Percentiles rank a stretch among this genome's conserved stretches.
Evolutionary conservation across 2,888 invertebrate genomes (phyloP).

Genomic region (Tenodera sinensis): DNA sequence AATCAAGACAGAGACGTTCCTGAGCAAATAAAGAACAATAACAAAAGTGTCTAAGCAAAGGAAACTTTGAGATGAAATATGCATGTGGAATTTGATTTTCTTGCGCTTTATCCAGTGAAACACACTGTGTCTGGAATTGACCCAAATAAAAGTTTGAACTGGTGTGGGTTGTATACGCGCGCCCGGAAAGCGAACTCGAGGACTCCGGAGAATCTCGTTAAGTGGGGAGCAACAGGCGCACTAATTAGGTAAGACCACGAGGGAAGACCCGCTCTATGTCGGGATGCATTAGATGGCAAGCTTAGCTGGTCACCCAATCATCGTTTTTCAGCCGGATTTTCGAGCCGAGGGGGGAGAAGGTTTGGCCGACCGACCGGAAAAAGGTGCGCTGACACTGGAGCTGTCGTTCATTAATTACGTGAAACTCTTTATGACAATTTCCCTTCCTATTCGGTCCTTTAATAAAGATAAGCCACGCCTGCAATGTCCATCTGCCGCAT

Average conservation of each 20-base stretch:
- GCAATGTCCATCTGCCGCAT: not conserved
- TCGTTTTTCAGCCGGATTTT: not conserved
- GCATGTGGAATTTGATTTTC: no score
- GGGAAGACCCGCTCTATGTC: not conserved
- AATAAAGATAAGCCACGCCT: not conserved
- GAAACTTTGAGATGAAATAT: no score
- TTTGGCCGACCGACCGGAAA: not conserved
- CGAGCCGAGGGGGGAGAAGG: not conserved
- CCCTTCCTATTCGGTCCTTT: not conserved
- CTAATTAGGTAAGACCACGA: not conserved
- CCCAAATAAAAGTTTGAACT: not conserved
- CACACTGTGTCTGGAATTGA: not conserved
- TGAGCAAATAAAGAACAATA: no score
- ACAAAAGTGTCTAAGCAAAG: no score
- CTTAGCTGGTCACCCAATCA: not conserved
- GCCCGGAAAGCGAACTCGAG: not conserved
- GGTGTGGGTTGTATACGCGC: not conserved
- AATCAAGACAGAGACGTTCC: no score
- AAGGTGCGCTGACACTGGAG: not conserved
- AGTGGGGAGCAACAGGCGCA: not conserved
- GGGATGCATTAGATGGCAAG: not conserved
- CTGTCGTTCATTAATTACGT: not conserved
- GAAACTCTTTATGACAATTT: not conserved
- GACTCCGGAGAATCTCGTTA: not conserved
- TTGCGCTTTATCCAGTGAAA: no score